Conservation (phyloP, 2,113 vertebrate species). For the Zosterops borbonicus region DNA sequence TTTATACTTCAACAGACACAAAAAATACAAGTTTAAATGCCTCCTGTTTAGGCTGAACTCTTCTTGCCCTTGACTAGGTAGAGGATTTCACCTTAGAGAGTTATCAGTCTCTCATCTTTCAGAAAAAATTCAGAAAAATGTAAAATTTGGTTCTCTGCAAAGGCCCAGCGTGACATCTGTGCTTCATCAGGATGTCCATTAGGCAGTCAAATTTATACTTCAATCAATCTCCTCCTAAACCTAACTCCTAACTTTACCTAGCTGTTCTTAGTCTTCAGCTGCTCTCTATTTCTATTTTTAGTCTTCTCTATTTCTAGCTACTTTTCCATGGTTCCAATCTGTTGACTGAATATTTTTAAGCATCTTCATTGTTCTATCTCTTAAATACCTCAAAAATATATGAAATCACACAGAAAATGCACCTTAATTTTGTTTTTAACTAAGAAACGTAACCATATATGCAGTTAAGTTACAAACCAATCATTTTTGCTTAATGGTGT, state of each 20-base stretch:
- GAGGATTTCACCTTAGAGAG: neutral
- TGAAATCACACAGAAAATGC: neutral
- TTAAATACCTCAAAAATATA: neutral
- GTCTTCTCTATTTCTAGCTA: neutral
- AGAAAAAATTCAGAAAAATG: neutral
- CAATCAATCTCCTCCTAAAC: neutral
- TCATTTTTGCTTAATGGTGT: neutral
- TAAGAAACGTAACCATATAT: neutral
- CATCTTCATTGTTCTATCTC: neutral
- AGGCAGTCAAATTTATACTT: neutral
- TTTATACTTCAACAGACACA: neutral
- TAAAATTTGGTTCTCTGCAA: neutral
- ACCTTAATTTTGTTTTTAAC: neutral
- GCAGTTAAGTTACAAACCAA: neutral
- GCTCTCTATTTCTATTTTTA: neutral
- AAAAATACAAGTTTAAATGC: neutral
- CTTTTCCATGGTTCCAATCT: neutral
- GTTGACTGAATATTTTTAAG: neutral
- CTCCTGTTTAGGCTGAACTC: neutral
- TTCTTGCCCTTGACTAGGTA: neutral
- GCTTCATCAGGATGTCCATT: neutral
- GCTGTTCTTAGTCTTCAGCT: neutral
- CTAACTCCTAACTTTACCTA: neutral
- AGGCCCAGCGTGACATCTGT: fast-evolving
- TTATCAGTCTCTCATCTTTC: neutral